Evolutionary conservation across 2,888 invertebrate species (phyloP), one percentile per base, ranked within the genome.

Genomic region (Diaperis boleti): DNA sequence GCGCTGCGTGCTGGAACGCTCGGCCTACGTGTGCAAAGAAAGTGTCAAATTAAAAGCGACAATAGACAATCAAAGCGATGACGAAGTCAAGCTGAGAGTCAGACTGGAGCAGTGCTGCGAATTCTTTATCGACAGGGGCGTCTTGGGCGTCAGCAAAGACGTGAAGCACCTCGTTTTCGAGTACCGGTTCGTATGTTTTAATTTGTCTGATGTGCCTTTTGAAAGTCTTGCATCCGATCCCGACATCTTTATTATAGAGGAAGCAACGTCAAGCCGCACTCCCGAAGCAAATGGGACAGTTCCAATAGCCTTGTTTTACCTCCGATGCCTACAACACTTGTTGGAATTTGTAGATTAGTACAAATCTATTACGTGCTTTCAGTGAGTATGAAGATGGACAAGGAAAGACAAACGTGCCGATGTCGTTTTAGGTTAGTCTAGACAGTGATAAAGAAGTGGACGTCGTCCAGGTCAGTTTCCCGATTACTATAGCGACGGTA

Each of bases 1-100:
- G 52, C 82, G 88, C 60, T 87, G 89, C 29, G 87, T 88, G 47
- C 80, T 92, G 54, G 91, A 91, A 74, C 82, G 91, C 63, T 88
- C 88, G 4, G 91, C 91, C 11, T 92, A 91, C 78, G 90, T 91
- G 47, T 89, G 89, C 76, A 89, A 89, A 4, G 90, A 91, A 79
- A 88, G 88, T 69, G 84, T 91, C 65, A 85, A 88, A 73, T 79
- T 91, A 42, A 86, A 87, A 76, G 87, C 88, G 20, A 88, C 89
- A 64, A 87, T 92, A 57, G 89, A 90, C 81, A 90, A 90, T 82
- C 88, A 88, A 74, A 73, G 79, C 8, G 77, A 77, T 20, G 79
- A 80, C 18, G 81, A 80, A 64, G 80, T 82, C 1, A 71, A 71
- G 44, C 68, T 81, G 31, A 68, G 77, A 35, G 79, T 81, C 10